phyloP scores from a whole-genome alignment of 2,888 invertebrate species.

The Amphipyra berbera region DNA sequence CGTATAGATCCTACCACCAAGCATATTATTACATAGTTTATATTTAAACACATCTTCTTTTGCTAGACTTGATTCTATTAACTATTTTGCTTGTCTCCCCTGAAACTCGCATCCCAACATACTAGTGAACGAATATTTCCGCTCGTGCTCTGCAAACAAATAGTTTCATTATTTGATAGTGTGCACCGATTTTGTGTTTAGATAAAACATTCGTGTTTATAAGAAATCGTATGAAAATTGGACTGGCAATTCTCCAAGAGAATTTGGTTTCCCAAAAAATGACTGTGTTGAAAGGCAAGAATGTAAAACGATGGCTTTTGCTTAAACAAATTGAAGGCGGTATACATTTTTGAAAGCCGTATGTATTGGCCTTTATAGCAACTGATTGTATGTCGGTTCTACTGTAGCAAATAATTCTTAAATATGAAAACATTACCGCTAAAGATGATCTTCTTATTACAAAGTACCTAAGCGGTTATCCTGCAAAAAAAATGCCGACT shows the following conservation, averaged over 20 bases:
- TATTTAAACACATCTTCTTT: background rate
- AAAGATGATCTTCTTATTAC: conserved; percentile 1
- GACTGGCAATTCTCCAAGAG: conserved; percentile 42
- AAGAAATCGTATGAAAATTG: conserved; percentile 43
- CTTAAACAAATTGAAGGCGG: no score
- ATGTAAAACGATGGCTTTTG: no score
- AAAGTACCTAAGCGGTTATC: conserved; percentile 33
- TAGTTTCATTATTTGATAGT: conserved; percentile 40
- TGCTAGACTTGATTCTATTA: conserved; percentile 23
- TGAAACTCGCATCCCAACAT: conserved; percentile 16
- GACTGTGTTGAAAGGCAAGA: no score
- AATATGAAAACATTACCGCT: background rate
- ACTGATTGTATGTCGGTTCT: no score
- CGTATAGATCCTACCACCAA: no score
- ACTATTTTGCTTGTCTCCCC: conserved; percentile 11
- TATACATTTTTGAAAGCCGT: no score
- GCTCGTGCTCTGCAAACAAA: conserved; percentile 33
- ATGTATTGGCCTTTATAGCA: no score
- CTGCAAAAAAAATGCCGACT: conserved; percentile 38
- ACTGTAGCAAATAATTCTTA: no score
- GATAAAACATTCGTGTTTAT: conserved; percentile 45
- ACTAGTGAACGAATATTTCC: conserved; percentile 22
- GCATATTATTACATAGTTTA: conserved; percentile 1
- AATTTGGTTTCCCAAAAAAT: background rate
- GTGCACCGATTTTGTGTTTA: conserved; percentile 29